Evolutionary conservation across 2,888 invertebrate species (phyloP), one percentile per base, ranked within the genome.

Genomic region (Lamproptera curius): DNA sequence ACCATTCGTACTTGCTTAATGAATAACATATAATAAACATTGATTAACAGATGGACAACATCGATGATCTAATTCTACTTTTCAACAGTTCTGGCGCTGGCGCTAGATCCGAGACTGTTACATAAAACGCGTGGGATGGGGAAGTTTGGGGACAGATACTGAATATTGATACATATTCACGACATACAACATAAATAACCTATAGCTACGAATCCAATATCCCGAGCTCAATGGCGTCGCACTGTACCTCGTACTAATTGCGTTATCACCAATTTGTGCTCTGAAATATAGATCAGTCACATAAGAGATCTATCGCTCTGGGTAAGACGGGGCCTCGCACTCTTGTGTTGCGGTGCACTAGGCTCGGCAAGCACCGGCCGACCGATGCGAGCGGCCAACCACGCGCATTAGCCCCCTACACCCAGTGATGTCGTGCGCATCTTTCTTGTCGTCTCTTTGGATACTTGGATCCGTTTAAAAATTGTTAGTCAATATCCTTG

Each of bases 101-200:
- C 39, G 45, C 45, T 49, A 63, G 67, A 62, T 61, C 68, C 76
- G 80, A 77, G 80, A 72, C 77, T 80, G 78, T 75, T 68, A 70
- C 69, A 67, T 65, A 63, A 64, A 55, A 61, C 57, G 54, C 61
- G 57, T 17, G 45, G 44, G 31, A 51, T 53, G 55, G 50, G 53
- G 56, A 56, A 55, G 52, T 55, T 34, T 49, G 46, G 56, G 55
- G 53, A 53, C 45, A 52, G 48, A 55, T 52, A 54, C 52, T 51
- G 53, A 52, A 47, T 49, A 50, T 46, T 35, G 16, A 43, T 28
- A 28, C 10, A 44, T 44, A 44, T 48, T 55, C 52, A 75, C 73
- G 66, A 73, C 65, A 65, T 67, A 67, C 59, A 76, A 75, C 68
- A 72, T 65, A 71, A 72, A 70, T 58, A 70, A 70, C 72, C 73